A percentile compares a stretch with the other conserved stretches of the same genome.
phyloP scores from a whole-genome alignment of 2,797 vertebrate species.

The Ficedula albicollis region DNA sequence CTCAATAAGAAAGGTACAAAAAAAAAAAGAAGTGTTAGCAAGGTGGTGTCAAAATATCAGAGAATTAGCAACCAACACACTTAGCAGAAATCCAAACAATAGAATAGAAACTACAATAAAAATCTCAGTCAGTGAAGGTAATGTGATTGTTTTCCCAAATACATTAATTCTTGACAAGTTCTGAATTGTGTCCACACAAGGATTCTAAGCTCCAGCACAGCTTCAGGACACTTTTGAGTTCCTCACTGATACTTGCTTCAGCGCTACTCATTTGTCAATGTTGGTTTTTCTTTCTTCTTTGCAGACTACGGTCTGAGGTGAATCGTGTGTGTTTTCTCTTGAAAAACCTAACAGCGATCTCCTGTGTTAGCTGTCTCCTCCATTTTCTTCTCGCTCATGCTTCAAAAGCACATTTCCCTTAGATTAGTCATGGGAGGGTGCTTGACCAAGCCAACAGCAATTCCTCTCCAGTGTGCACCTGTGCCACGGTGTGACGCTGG shows the following conservation, averaged over 20 bases:
- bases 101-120: constrained; percentile 16
- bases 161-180: neutral
- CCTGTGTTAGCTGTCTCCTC: neutral
- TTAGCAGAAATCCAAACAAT: constrained; percentile 12
- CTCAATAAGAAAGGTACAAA: neutral
- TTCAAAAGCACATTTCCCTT: neutral
- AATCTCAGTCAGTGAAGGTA: constrained; percentile 21
- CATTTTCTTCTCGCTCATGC: neutral
- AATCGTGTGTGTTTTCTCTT: neutral
- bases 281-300: neutral
- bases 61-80: constrained; percentile 34
- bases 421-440: neutral
- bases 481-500: accelerated
- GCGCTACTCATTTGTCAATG: neutral
- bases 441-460: constrained; percentile 1
- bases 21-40: neutral
- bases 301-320: constrained; percentile 8
- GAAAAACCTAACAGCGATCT: neutral
- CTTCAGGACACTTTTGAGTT: neutral
- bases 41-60: neutral
- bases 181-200: neutral
- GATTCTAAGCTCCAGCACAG: neutral
- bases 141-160: neutral
- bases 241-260: neutral
- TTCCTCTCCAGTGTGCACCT: neutral